Evolutionary conservation across 2,113 vertebrate species (phyloP).

Genomic region (Thinocorus orbignyianus): DNA sequence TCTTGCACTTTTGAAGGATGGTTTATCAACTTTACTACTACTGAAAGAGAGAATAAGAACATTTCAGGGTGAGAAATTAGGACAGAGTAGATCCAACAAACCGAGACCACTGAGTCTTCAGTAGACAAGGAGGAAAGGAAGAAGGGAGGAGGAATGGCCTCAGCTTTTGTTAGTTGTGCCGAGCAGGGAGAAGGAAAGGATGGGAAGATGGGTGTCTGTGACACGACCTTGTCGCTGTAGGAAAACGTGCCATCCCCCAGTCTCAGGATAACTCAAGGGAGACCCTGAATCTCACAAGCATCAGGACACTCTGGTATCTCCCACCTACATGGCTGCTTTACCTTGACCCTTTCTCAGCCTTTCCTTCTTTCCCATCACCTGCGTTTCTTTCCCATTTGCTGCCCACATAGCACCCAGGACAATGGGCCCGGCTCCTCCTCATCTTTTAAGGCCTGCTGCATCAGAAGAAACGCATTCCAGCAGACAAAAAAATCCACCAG

Average conservation of each 20-base stretch:
- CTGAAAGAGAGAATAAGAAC: not conserved
- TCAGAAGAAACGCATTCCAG: not conserved
- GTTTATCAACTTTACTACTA: not conserved
- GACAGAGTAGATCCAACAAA: not conserved
- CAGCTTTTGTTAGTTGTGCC: not conserved
- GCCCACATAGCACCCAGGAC: too few relatives aligned
- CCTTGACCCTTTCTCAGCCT: not conserved
- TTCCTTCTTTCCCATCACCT: not conserved
- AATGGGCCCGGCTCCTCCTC: accelerated
- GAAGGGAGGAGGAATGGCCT: not conserved
- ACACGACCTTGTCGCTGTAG: accelerated
- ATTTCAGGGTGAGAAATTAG: not conserved
- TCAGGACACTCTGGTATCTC: not conserved
- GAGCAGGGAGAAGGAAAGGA: not conserved
- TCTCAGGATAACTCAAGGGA: not conserved
- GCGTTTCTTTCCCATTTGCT: accelerated
- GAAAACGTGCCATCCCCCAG: not conserved
- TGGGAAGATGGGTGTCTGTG: accelerated
- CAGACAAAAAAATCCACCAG: accelerated
- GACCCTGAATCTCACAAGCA: not conserved
- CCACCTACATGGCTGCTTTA: not conserved
- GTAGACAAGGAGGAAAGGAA: not conserved
- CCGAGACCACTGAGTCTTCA: accelerated
- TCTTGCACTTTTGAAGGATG: not conserved
- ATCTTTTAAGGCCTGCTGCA: not conserved